Base-by-base conservation (phyloP, 2,888 invertebrate genomes). In the Tipula helvola region DNA sequence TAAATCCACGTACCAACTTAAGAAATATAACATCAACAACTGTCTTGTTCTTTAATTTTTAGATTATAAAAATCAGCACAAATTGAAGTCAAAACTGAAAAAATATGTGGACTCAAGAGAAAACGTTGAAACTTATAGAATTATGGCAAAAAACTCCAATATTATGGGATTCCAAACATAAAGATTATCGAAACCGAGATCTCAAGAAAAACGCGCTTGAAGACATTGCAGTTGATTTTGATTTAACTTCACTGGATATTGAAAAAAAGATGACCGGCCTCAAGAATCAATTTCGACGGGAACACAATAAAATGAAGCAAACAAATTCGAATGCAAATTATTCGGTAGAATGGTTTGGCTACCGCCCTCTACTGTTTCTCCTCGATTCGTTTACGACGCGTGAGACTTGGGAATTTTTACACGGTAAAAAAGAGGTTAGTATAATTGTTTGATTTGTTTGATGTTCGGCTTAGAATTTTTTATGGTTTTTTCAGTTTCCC, bases 221-320 rank as follows among this genome's bases (percentile, higher is more conserved):
- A 12, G 39, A 85, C 28, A 42, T 85, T 18, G 85, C 85, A 0
- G 39, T 18, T 3, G 85, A 42, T 42, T 85, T 85, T 85, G 42
- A 85, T 42, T 85, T 85, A 44, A 42, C 85, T 1, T 42, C 85
- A 18, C 42, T 42, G 2, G 85, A 85, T n/a, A 85, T 85, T 44
- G 85, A 85, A 44, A 85, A 85, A 42, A 85, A 85, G 42, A 85
- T 85, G 85, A 85, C 42, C 18, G 85, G 85, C 0, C 42, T 85
- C 12, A 85, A 85, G 44, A 85, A 85, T 85, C 85, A 85, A 85
- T 85, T 85, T 85, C 16, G 85, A 7, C 85, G 85, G 39, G 85
- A 85, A 12, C 85, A 85, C 42, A 85, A 85, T 85, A 85, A 85
- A 85, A 85, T 85, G 85, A 85, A 85, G 44, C 85, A 85, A 85